Evolutionary conservation across 2,113 vertebrate species (phyloP).

Genomic region (Asarcornis scutulata): DNA sequence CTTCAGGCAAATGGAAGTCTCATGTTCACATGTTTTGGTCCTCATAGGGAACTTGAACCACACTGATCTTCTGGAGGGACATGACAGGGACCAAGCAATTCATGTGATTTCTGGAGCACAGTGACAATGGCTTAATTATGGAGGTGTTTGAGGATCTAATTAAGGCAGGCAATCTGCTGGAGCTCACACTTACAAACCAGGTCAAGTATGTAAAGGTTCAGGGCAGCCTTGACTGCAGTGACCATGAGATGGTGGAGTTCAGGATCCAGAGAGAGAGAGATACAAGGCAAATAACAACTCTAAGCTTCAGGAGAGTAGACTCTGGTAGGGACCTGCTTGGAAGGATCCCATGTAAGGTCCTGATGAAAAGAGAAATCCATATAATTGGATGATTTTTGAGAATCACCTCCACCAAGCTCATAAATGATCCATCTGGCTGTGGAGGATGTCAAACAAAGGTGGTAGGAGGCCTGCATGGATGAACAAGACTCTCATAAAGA

Average conservation of each 20-base stretch:
- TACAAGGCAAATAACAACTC: neutral
- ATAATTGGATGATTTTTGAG: neutral
- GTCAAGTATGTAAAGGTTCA: accelerated
- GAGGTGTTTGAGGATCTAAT: neutral
- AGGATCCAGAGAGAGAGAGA: neutral
- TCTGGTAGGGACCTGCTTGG: neutral
- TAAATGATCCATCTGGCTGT: neutral
- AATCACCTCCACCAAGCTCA: neutral
- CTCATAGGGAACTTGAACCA: neutral
- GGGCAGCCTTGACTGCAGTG: neutral
- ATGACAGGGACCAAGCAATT: neutral
- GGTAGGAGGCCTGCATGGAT: neutral
- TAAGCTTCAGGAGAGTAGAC: neutral
- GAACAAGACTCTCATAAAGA: neutral
- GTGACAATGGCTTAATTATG: neutral
- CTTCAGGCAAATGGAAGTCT: neutral
- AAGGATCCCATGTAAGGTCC: neutral
- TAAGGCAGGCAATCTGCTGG: neutral
- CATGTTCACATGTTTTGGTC: neutral
- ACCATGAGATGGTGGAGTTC: neutral
- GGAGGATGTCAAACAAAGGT: neutral
- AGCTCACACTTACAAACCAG: neutral
- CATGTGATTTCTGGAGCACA: neutral
- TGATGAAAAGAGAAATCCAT: neutral
- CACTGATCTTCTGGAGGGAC: neutral